Conservation (phyloP, 2,797 vertebrate genomes). For the Hoplostethus atlanticus region DNA sequence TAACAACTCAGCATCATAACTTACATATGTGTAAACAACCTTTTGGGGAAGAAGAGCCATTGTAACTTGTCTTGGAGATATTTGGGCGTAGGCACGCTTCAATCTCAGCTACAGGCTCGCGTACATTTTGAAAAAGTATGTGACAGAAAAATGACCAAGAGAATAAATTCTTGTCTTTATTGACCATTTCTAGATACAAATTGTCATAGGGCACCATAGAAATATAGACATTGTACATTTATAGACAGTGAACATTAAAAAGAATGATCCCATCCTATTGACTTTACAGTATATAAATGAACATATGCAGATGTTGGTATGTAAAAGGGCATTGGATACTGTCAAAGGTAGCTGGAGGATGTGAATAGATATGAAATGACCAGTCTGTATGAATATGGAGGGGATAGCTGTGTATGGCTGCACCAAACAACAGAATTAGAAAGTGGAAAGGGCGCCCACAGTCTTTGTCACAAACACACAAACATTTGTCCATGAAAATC, state of each 20-base stretch:
- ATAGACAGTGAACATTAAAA: slow-evolving; percentile 86
- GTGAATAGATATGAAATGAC: slow-evolving; percentile 53
- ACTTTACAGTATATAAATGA: slow-evolving; percentile 80
- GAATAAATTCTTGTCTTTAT: slow-evolving; percentile 84
- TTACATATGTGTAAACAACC: no score
- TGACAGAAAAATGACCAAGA: slow-evolving; percentile 66
- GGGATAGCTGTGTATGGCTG: slow-evolving; percentile 41
- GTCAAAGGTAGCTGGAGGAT: slow-evolving; percentile 54
- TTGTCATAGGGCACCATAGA: slow-evolving; percentile 87
- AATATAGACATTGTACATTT: slow-evolving; percentile 88
- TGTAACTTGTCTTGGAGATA: no score
- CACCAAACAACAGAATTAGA: slow-evolving; percentile 61
- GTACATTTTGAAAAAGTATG: background rate
- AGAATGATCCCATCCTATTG: slow-evolving; percentile 84
- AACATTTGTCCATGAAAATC: slow-evolving; percentile 78
- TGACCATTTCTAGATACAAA: slow-evolving; percentile 87
- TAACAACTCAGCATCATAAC: no score
- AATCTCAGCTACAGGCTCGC: no score
- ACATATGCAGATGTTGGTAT: slow-evolving; percentile 58
- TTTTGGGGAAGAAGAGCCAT: no score
- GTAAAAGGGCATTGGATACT: slow-evolving; percentile 60
- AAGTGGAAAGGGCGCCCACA: slow-evolving; percentile 66
- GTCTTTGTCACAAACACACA: slow-evolving; percentile 76
- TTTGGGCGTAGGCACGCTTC: no score
- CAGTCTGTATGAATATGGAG: slow-evolving; percentile 52